These are phyloP conservation scores for Timema podura DNA, from an alignment of 2,888 invertebrate genomes.

Conservation along the genomic window DNA sequence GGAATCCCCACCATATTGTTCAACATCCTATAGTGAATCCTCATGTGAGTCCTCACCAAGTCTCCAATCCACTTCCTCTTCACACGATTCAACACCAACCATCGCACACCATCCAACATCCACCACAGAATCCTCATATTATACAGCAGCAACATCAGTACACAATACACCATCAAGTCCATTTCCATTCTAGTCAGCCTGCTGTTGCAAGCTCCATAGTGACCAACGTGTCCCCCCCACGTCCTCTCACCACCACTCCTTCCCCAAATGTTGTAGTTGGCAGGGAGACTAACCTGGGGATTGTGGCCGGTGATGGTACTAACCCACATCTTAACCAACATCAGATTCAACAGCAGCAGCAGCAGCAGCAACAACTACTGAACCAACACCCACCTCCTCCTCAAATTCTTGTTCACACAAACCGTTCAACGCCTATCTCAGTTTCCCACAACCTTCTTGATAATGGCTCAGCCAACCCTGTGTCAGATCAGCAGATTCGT, in stretches of 20 bases:
- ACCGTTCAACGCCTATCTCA: conserved; percentile 38
- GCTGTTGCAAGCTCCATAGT: background rate
- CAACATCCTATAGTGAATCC: no score
- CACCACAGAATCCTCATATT: conserved; percentile 5
- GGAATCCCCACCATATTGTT: no score
- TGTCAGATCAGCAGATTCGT: conserved; percentile 76
- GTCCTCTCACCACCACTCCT: conserved; percentile 20
- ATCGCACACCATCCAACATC: background rate
- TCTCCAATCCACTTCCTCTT: conserved; percentile 28
- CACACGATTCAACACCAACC: conserved; percentile 19
- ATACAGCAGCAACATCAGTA: conserved; percentile 36
- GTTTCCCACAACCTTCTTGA: conserved; percentile 20
- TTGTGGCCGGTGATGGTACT: conserved; percentile 20
- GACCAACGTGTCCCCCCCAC: conserved; percentile 17
- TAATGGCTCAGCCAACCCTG: conserved; percentile 23
- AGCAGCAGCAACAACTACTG: conserved; percentile 33
- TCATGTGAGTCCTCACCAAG: no score
- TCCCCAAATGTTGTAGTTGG: conserved; percentile 30
- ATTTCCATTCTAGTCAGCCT: conserved; percentile 18
- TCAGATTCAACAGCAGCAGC: background rate
- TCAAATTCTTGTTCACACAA: conserved; percentile 28
- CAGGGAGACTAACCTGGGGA: conserved; percentile 24
- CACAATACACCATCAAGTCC: conserved; percentile 37
- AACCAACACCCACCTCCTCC: conserved; percentile 29
- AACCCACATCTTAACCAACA: background rate